phyloP scores from a whole-genome alignment of 2,888 invertebrate species.

The Oxyteleia sp. region DNA sequence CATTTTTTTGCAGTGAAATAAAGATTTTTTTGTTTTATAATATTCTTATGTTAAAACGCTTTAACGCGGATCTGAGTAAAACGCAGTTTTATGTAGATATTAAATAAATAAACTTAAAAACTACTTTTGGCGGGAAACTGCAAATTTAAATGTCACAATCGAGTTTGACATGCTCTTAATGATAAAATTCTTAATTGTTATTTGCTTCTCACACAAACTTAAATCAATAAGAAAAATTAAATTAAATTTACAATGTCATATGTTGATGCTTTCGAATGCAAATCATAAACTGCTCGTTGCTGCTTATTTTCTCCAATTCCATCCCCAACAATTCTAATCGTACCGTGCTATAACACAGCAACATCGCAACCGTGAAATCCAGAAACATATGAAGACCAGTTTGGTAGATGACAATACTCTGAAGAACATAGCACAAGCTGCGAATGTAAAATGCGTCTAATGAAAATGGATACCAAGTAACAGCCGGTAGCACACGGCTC shows the following conservation, averaged over 20 bases:
- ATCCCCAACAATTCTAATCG: slow-evolving; percentile 78
- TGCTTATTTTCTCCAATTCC: slow-evolving; percentile 60
- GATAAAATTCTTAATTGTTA: too few species aligned
- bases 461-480: slow-evolving; percentile 81
- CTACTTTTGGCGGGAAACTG: too few species aligned
- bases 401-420: slow-evolving; percentile 77
- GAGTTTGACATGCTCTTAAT: too few species aligned
- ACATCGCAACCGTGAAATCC: slow-evolving; percentile 77
- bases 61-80: too few species aligned
- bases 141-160: too few species aligned
- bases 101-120: too few species aligned
- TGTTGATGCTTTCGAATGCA: slow-evolving; percentile 77
- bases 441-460: slow-evolving; percentile 66
- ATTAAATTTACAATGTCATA: slow-evolving; percentile 47
- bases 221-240: too few species aligned
- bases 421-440: slow-evolving; percentile 76
- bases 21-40: too few species aligned
- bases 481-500: slow-evolving; percentile 78
- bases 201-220: too few species aligned
- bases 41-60: too few species aligned
- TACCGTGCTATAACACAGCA: slow-evolving; percentile 80
- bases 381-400: slow-evolving; percentile 75
- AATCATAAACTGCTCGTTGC: slow-evolving; percentile 54
- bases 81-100: too few species aligned
- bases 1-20: too few species aligned